A percentile compares a stretch with the other conserved stretches of the same genome.
Conservation (phyloP, 1,140 invertebrate genomes). For the Drosophila busckii region DNA sequence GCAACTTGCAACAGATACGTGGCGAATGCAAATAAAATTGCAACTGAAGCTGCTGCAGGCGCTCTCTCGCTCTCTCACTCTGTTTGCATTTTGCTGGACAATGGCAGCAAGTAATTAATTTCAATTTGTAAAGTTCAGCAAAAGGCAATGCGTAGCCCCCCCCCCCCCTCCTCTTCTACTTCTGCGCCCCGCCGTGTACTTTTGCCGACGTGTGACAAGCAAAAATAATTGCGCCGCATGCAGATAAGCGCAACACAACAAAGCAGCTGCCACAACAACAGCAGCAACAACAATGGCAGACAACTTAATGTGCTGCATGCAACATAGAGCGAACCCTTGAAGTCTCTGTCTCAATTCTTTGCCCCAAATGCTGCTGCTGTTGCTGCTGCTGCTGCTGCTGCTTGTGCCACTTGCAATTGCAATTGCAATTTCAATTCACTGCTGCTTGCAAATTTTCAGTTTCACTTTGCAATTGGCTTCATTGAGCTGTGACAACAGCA, state of each 20-base stretch:
- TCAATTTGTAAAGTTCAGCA: conserved; percentile 72
- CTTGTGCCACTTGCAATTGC: background rate
- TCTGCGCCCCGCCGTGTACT: background rate
- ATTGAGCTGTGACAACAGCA: no score
- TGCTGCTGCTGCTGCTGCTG: background rate
- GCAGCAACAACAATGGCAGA: conserved; percentile 22
- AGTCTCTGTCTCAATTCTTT: no score
- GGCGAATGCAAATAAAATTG: no score
- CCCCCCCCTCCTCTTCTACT: background rate
- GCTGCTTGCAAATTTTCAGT: conserved; percentile 1
- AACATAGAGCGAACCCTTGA: conserved; percentile 6
- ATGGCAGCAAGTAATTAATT: conserved; percentile 65
- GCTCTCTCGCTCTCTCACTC: no score
- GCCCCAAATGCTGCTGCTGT: background rate
- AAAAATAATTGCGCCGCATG: conserved; percentile 70
- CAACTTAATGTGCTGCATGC: conserved; percentile 61
- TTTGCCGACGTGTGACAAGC: conserved; percentile 52
- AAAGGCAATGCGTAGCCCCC: conserved; percentile 29
- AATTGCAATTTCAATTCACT: background rate
- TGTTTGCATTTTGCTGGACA: conserved; percentile 30
- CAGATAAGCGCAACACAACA: conserved; percentile 54
- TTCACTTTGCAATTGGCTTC: conserved; percentile 8
- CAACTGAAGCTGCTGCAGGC: no score
- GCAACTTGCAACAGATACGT: background rate
- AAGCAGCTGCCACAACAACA: conserved; percentile 31